Percentiles rank a stretch among this genome's conserved stretches.
These are phyloP conservation scores for Tetragnatha montana DNA, from an alignment of 2,888 invertebrate genomes.

Conservation along the genomic window DNA sequence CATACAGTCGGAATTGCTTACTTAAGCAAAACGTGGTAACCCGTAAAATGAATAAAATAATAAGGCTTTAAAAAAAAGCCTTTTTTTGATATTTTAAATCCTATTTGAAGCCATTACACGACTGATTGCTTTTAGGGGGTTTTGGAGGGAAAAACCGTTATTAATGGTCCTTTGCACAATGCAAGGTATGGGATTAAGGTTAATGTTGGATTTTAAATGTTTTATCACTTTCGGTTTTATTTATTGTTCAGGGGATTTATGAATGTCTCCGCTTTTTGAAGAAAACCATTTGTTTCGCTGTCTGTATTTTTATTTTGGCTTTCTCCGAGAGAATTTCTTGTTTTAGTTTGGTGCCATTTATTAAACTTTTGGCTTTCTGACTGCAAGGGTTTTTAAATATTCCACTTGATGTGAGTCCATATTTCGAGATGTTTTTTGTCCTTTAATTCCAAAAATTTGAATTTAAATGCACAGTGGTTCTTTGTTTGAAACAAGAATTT, in stretches of 20 bases:
- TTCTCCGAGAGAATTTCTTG: no score
- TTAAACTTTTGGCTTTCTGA: no score
- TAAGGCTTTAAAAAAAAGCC: background rate
- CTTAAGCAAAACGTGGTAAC: background rate
- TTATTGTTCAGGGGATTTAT: background rate
- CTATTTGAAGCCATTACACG: conserved; percentile 1
- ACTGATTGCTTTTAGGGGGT: background rate
- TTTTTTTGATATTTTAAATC: background rate
- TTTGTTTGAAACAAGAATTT: no score
- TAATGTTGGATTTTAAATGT: background rate
- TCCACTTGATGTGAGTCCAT: no score
- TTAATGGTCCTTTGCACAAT: conserved; percentile 7
- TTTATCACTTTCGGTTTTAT: conserved; percentile 3
- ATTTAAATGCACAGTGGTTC: no score
- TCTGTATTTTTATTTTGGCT: no score
- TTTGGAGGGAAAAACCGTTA: background rate
- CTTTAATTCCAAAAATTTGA: no score
- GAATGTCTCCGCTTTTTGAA: background rate
- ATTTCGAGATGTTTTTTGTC: no score
- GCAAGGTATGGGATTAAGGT: background rate
- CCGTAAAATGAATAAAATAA: background rate
- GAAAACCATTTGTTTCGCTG: no score
- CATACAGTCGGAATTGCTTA: background rate
- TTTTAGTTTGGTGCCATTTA: no score
- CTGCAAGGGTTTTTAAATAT: no score